Evolutionary conservation across 2,113 vertebrate species (phyloP).

Genomic region (Lasiurus borealis): DNA sequence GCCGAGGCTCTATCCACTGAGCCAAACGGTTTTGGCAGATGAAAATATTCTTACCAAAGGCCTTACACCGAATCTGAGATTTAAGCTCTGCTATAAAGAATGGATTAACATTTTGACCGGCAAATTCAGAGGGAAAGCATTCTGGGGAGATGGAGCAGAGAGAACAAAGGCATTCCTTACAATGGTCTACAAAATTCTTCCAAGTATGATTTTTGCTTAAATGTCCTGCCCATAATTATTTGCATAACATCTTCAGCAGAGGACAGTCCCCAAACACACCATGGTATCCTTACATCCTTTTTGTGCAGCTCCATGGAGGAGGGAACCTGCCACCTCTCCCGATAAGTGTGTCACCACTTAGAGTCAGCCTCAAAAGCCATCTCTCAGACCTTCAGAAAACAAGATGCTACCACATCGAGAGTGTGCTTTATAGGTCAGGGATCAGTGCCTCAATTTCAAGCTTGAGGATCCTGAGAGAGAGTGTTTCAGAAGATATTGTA

Average conservation of each 20-base stretch:
- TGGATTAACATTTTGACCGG: not conserved
- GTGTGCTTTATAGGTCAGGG: not conserved
- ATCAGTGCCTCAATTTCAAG: conserved; percentile 41
- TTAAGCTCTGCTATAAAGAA: not conserved
- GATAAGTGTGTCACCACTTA: not conserved
- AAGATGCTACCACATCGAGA: not conserved
- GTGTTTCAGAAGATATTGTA: not conserved
- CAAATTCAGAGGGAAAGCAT: not conserved
- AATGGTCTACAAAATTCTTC: not conserved
- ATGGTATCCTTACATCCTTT: not conserved
- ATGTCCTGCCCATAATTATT: not conserved
- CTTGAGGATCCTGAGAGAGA: not conserved
- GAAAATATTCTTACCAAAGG: not conserved
- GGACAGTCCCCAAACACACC: not conserved
- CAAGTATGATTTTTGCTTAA: not conserved
- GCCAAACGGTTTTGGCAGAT: too few relatives aligned
- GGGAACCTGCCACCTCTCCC: not conserved
- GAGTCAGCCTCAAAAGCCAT: too few relatives aligned
- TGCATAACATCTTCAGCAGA: not conserved
- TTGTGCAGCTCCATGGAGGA: not conserved
- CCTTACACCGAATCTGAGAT: not conserved
- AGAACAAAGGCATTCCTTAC: not conserved
- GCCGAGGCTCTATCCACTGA: too few relatives aligned
- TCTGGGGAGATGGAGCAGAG: not conserved
- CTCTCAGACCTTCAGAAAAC: conserved; percentile 24